Percentiles rank a stretch among this genome's conserved stretches.
Evolutionary conservation across 2,113 vertebrate species (phyloP).

Genomic region (Rhagologus leucostigma): DNA sequence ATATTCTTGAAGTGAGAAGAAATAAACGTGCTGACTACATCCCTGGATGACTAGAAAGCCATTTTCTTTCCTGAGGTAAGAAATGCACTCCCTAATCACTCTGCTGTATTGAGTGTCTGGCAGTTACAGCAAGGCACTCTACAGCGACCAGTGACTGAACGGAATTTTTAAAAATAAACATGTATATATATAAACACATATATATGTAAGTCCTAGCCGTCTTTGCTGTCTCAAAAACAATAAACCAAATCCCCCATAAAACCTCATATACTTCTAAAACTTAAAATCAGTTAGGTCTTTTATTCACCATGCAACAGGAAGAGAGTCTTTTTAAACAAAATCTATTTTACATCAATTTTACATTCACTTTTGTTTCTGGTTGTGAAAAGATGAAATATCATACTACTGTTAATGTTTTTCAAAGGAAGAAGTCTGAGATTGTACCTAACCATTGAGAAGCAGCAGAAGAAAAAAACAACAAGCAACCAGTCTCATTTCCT

Average conservation of each 20-base stretch:
- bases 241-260: fast-evolving
- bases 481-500: neutral
- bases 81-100: neutral
- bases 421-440: neutral
- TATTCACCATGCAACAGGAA: neutral
- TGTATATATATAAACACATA: neutral
- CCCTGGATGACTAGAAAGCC: neutral
- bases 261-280: neutral
- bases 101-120: neutral
- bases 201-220: neutral
- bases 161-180: neutral
- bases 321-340: neutral
- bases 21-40: neutral
- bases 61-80: neutral
- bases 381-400: neutral
- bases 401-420: neutral
- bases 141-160: neutral
- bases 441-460: neutral
- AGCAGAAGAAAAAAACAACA: neutral
- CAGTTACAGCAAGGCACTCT: neutral
- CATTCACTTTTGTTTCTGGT: neutral
- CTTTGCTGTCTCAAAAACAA: neutral
- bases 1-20: neutral
- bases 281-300: neutral
- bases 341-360: neutral